Evolutionary conservation across 92 coral and sea anemone genomes (phyloP).

Genomic region (Metridium senile): DNA sequence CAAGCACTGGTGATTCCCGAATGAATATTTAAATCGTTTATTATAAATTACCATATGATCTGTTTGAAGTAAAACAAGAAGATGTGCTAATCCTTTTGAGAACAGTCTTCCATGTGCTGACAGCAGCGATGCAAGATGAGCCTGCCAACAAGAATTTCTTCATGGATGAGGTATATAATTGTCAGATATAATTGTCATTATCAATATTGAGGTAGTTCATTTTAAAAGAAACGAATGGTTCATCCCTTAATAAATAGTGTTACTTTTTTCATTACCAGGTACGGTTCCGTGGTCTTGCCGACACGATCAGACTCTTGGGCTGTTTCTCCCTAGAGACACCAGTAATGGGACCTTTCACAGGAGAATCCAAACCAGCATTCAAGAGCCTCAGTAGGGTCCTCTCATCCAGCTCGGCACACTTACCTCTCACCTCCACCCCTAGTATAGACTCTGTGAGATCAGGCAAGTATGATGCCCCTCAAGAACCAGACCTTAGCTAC

Average conservation of each 20-base stretch:
- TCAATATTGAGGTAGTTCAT: too few species aligned
- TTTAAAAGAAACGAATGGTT: too few species aligned
- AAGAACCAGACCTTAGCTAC: conserved; percentile 53
- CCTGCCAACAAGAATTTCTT: conserved; percentile 95
- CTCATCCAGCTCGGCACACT: conserved; percentile 48
- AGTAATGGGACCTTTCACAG: conserved; percentile 43
- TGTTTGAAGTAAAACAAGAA: conserved; percentile 29
- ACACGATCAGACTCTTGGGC: conserved; percentile 89
- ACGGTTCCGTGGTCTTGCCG: conserved; percentile 90
- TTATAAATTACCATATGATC: too few species aligned
- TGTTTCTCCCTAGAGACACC: conserved; percentile 71
- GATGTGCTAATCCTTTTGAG: conserved; percentile 75
- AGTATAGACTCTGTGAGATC: conserved; percentile 62
- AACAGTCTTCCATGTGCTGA: conserved; percentile 88
- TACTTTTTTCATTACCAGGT: too few species aligned
- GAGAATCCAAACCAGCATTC: conserved; percentile 34
- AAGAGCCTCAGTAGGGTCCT: conserved; percentile 32
- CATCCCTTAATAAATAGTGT: too few species aligned
- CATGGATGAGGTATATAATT: conserved; percentile 85
- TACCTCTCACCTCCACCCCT: conserved; percentile 52
- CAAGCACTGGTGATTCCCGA: too few species aligned
- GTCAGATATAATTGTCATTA: background rate
- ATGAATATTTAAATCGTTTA: too few species aligned
- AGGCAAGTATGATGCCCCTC: conserved; percentile 50
- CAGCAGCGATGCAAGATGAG: conserved; percentile 98